phyloP scores from a whole-genome alignment of 2,797 vertebrate genomes.

The Gallinago stenura region DNA sequence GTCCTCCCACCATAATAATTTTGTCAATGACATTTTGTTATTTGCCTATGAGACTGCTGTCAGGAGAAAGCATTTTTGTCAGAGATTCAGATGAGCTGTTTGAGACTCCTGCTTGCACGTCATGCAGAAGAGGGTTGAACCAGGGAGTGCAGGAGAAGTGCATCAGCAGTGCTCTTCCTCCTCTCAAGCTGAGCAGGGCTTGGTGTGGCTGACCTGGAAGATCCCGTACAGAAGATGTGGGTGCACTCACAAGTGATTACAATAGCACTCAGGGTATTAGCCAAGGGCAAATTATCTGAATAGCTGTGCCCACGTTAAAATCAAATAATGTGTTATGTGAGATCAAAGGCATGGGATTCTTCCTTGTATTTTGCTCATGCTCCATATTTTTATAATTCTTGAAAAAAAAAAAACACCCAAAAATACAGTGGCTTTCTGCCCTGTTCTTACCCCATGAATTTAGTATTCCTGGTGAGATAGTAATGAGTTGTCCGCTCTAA shows the following conservation, averaged over 20 bases:
- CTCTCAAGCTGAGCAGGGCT: not conserved
- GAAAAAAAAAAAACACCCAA: not conserved
- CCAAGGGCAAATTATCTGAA: not conserved
- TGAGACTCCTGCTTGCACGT: not conserved
- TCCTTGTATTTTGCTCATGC: not conserved
- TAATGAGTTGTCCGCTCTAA: not conserved
- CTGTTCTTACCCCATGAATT: not conserved
- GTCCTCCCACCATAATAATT: not conserved
- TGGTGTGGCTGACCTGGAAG: not conserved
- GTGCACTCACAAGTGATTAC: not conserved
- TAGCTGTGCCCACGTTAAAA: not conserved
- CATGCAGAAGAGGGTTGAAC: not conserved
- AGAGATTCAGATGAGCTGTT: conserved; percentile 3
- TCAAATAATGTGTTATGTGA: not conserved
- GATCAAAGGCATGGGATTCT: not conserved
- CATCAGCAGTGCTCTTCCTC: not conserved
- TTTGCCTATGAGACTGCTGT: not conserved
- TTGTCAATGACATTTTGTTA: conserved; percentile 7
- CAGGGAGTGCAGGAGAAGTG: not conserved
- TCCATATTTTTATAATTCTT: not conserved
- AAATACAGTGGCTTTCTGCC: not conserved
- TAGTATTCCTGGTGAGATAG: not conserved
- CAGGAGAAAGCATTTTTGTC: conserved; percentile 7
- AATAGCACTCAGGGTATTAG: not conserved
- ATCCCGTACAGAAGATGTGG: not conserved